These are phyloP conservation scores for Heliconius aoede DNA, from an alignment of 2,888 invertebrate genomes.

Conservation along the genomic window DNA sequence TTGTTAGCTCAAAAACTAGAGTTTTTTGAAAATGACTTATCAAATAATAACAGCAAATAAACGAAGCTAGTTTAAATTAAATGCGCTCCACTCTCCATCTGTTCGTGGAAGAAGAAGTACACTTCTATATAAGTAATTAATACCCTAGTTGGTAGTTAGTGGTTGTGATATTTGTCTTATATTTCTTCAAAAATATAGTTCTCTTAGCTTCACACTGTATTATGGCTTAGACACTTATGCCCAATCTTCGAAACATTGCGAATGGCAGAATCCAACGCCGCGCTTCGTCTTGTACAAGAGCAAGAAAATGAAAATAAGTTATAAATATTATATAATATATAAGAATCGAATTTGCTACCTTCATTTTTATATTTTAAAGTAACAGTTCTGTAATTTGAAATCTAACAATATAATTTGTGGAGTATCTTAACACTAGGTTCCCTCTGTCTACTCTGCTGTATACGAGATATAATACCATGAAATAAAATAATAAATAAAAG, in stretches of 20 bases:
- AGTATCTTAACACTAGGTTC: too few relatives aligned
- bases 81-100: background rate
- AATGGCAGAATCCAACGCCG: background rate
- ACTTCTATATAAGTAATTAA: constrained; percentile 1
- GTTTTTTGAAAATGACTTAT: background rate
- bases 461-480: too few relatives aligned
- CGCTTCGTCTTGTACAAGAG: background rate
- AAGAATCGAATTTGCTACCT: background rate
- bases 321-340: too few relatives aligned
- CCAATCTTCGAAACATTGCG: background rate
- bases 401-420: too few relatives aligned
- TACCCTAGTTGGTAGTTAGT: constrained; percentile 5
- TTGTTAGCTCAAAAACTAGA: constrained; percentile 1
- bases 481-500: too few relatives aligned
- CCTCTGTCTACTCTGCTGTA: too few relatives aligned
- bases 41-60: constrained; percentile 5
- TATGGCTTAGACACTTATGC: background rate
- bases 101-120: background rate
- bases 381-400: too few relatives aligned
- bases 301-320: background rate
- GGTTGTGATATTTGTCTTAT: background rate
- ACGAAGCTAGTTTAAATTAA: constrained; percentile 1
- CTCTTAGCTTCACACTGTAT: background rate
- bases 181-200: background rate
- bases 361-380: too few relatives aligned